Evolutionary conservation across 1,140 invertebrate species (phyloP).

Genomic region (Pectinophora gossypiella): DNA sequence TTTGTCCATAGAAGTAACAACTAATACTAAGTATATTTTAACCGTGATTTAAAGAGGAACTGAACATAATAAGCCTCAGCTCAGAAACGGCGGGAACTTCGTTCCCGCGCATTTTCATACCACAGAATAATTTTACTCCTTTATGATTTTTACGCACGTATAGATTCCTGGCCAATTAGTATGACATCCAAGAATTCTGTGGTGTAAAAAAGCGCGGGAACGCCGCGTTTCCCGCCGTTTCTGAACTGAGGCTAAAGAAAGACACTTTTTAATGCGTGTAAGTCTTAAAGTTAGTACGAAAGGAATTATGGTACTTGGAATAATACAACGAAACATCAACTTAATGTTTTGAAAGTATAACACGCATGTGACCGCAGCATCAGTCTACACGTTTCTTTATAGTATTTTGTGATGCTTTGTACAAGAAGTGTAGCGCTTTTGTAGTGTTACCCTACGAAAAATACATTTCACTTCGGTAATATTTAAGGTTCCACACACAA

Average conservation of each 20-base stretch:
- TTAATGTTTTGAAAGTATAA: not conserved
- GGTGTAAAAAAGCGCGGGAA: too few relatives aligned
- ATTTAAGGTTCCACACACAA: not conserved
- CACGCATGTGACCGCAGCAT: not conserved
- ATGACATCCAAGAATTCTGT: too few relatives aligned
- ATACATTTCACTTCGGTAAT: not conserved
- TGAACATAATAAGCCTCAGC: too few relatives aligned
- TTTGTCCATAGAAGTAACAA: not conserved
- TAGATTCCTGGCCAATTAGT: too few relatives aligned
- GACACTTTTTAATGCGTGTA: not conserved
- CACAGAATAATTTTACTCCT: too few relatives aligned
- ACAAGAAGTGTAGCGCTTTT: constrained; percentile 32
- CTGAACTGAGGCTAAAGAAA: too few relatives aligned
- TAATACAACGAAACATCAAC: not conserved
- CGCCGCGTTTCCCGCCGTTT: too few relatives aligned
- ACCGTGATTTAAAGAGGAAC: too few relatives aligned
- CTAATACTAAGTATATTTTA: not conserved
- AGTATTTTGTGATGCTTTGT: constrained; percentile 58
- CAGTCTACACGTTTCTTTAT: constrained; percentile 33
- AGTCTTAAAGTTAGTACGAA: not conserved
- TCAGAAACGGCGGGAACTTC: too few relatives aligned
- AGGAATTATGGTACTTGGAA: not conserved
- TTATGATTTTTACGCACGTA: too few relatives aligned
- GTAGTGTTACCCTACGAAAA: not conserved
- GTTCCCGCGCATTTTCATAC: too few relatives aligned